Conservation (phyloP, 2,797 vertebrate species). For the Lophius americanus region DNA sequence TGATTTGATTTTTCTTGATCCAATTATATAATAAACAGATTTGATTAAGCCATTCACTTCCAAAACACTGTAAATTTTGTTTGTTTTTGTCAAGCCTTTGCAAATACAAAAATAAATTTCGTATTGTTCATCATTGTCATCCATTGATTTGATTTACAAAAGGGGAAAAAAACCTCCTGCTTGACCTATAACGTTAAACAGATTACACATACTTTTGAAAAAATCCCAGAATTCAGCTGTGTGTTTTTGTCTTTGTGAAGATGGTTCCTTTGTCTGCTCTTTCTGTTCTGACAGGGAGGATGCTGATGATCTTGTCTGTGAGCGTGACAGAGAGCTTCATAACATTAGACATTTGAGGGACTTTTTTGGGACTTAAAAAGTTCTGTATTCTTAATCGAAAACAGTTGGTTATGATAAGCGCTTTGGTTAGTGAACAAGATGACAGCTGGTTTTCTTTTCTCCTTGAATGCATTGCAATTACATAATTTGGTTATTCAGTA, state of each 20-base stretch:
- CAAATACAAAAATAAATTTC: conserved; percentile 4
- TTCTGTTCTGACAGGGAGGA: conserved; percentile 8
- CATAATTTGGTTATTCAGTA: neutral
- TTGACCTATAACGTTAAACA: no score
- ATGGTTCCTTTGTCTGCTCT: conserved; percentile 22
- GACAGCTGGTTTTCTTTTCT: neutral
- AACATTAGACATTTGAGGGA: neutral
- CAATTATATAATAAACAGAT: conserved; percentile 66
- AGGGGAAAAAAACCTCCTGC: no score
- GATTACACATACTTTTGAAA: no score
- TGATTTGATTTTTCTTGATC: conserved; percentile 54
- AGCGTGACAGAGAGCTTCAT: neutral
- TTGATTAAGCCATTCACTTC: conserved; percentile 48
- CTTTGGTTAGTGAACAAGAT: neutral
- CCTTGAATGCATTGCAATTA: conserved; percentile 13
- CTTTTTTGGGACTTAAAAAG: neutral
- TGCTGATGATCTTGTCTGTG: neutral
- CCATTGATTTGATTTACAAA: conserved; percentile 9
- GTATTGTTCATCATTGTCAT: neutral
- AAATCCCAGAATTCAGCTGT: no score
- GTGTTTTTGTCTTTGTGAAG: conserved; percentile 20
- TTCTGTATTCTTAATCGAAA: neutral
- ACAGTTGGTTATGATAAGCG: no score
- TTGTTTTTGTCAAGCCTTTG: conserved; percentile 1
- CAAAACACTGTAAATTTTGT: conserved; percentile 48